Conservation (phyloP, 2,113 vertebrate genomes). For the Haemorhous mexicanus region DNA sequence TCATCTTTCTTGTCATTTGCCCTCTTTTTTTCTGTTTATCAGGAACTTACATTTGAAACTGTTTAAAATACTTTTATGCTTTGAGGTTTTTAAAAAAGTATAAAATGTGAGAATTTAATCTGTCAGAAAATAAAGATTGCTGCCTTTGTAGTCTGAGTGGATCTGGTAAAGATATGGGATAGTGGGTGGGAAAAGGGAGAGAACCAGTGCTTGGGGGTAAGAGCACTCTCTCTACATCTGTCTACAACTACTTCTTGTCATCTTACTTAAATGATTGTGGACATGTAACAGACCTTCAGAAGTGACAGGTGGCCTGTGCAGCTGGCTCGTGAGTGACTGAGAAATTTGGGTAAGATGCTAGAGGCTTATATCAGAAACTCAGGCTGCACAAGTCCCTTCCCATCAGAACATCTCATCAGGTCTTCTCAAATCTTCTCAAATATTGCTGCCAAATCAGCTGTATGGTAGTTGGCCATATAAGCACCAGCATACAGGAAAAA, state of each 20-base stretch:
- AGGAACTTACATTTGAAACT: neutral
- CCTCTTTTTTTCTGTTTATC: neutral
- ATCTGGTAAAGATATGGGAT: neutral
- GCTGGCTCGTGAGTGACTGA: neutral
- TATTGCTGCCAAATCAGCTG: neutral
- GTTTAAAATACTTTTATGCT: neutral
- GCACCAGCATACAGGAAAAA: neutral
- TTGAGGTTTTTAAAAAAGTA: neutral
- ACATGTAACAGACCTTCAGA: neutral
- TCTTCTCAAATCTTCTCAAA: neutral
- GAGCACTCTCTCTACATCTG: neutral
- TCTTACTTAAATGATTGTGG: fast-evolving
- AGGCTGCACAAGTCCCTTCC: neutral
- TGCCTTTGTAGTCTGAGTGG: conserved; percentile 35
- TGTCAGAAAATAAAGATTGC: conserved; percentile 43
- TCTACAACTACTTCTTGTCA: neutral
- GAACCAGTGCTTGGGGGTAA: neutral
- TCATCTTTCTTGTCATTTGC: neutral
- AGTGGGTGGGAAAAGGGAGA: neutral
- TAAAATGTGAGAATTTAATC: neutral
- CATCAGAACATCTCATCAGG: neutral
- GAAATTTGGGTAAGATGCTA: neutral
- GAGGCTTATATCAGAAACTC: neutral
- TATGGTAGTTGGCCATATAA: neutral
- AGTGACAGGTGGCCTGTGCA: neutral